These are phyloP conservation scores for Macquaria ambigua DNA, from an alignment of 2,113 vertebrate genomes.

Conservation along the genomic window DNA sequence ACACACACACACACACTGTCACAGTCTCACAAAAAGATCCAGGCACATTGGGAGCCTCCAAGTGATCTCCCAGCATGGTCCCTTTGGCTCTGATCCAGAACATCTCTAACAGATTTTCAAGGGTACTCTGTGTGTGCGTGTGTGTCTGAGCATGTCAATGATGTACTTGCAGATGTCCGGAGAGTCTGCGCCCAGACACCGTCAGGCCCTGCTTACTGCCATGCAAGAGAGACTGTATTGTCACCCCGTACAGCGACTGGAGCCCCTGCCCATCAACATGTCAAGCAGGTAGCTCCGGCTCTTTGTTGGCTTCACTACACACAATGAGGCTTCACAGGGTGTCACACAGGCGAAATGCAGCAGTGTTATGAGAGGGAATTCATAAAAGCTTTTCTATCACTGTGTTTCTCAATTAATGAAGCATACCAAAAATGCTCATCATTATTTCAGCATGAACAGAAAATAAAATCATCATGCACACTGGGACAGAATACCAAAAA, in stretches of 20 bases:
- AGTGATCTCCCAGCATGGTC: slow-evolving; percentile 9
- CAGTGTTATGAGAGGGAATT: not conserved
- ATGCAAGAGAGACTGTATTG: slow-evolving; percentile 93
- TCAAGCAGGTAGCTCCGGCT: slow-evolving; percentile 86
- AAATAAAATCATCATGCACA: not conserved
- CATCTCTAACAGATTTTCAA: slow-evolving; percentile 11
- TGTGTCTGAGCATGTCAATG: slow-evolving; percentile 38
- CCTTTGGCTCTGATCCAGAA: slow-evolving; percentile 30
- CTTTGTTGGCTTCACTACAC: not conserved
- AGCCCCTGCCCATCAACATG: slow-evolving; percentile 90
- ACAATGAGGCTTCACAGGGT: not conserved
- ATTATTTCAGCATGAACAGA: slow-evolving; percentile 17
- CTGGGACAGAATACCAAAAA: not conserved
- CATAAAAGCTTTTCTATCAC: not conserved
- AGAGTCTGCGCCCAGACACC: slow-evolving; percentile 95
- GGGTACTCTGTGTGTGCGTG: slow-evolving; percentile 15
- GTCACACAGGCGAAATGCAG: not conserved
- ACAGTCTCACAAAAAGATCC: not conserved
- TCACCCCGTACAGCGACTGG: slow-evolving; percentile 96
- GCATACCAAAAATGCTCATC: not conserved
- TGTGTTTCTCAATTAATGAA: not conserved
- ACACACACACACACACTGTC: not conserved
- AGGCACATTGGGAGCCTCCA: not conserved
- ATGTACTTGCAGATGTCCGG: slow-evolving; percentile 89
- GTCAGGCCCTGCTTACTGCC: slow-evolving; percentile 95